Conservation (phyloP, 1,140 invertebrate species). For the Chionoecetes opilio region DNA sequence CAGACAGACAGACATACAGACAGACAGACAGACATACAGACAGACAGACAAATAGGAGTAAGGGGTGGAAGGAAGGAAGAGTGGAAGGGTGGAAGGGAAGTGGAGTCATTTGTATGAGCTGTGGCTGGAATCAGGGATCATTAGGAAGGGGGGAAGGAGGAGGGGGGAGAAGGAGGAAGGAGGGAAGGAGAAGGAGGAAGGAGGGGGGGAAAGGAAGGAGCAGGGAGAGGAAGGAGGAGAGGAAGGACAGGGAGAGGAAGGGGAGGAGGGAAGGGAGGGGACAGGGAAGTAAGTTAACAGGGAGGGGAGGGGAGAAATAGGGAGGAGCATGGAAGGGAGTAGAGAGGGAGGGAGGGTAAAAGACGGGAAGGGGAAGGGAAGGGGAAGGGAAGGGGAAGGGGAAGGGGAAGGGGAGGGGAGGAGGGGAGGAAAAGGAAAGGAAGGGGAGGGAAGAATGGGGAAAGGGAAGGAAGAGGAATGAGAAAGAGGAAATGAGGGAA, state of each 20-base stretch:
- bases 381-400: not conserved
- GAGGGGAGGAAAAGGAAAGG: not conserved
- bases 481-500: too few species aligned
- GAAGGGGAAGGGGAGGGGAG: not conserved
- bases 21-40: not conserved
- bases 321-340: too few species aligned
- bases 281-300: too few species aligned
- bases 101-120: too few species aligned
- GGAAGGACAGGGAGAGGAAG: not conserved
- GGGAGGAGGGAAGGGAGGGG: not conserved
- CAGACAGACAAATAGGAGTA: too few species aligned
- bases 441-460: not conserved
- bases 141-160: too few species aligned
- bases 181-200: not conserved
- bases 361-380: not conserved
- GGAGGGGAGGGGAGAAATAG: too few species aligned
- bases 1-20: not conserved
- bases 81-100: too few species aligned
- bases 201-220: not conserved
- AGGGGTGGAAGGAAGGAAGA: too few species aligned
- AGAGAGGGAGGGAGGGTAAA: not conserved
- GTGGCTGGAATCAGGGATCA: too few species aligned
- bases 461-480: not conserved
- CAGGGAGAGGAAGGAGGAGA: too few species aligned
- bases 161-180: too few species aligned